Conservation (phyloP, 53 echinoderm and acorn worm genomes). For the Patiria pectinifera region DNA sequence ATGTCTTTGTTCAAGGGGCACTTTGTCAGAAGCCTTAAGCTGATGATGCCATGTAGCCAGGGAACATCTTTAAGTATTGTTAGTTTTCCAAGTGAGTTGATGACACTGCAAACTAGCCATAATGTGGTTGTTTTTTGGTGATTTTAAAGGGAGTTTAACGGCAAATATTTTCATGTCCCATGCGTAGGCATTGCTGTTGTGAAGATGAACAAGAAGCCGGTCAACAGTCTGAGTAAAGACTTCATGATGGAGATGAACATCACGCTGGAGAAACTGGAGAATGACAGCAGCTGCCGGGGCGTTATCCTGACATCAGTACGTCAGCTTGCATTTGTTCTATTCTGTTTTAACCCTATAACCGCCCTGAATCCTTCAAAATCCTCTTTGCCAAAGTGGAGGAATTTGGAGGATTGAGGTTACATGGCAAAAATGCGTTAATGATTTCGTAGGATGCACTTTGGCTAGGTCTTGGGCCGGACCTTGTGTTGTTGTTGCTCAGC, state of each 20-base stretch:
- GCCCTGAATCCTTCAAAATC: too few species aligned
- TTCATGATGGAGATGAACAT: constrained; percentile 68
- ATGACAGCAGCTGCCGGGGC: constrained; percentile 68
- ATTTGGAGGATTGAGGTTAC: too few species aligned
- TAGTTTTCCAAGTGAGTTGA: not conserved
- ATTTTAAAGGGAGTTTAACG: not conserved
- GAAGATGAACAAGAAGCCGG: constrained; percentile 82
- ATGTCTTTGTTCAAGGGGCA: too few species aligned
- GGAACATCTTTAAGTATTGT: too few species aligned
- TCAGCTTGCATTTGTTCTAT: not conserved
- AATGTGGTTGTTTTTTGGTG: not conserved
- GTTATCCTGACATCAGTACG: constrained; percentile 88
- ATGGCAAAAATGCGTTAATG: too few species aligned
- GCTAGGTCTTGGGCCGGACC: too few species aligned
- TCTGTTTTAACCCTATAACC: not conserved
- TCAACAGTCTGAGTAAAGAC: constrained; percentile 78
- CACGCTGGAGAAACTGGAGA: constrained; percentile 70
- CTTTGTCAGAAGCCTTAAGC: too few species aligned
- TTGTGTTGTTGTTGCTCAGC: too few species aligned
- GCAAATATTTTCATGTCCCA: not conserved
- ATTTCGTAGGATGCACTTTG: too few species aligned
- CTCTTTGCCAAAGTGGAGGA: too few species aligned
- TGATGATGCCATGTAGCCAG: too few species aligned
- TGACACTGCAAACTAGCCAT: too few species aligned
- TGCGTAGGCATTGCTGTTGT: constrained; percentile 71